Evolutionary conservation across 1,140 invertebrate species (phyloP).

Genomic region (Aplysia californica): DNA sequence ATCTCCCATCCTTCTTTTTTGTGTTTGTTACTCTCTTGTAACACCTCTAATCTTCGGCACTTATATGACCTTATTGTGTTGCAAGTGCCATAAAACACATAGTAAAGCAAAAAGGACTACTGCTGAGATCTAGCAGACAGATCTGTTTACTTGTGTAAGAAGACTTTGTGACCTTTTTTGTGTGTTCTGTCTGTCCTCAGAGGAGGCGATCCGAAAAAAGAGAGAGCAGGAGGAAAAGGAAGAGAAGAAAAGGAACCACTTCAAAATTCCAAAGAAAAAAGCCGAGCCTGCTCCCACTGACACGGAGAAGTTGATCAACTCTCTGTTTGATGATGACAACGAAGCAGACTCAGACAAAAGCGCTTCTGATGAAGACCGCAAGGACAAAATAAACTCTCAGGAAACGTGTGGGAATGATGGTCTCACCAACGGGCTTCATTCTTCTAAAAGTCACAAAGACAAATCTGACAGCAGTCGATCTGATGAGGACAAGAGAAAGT

Average conservation of each 20-base stretch:
- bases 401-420: neutral
- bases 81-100: neutral
- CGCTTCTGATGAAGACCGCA: neutral
- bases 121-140: neutral
- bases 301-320: constrained; percentile 13
- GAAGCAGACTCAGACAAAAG: neutral
- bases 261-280: constrained; percentile 17
- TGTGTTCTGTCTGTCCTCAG: neutral
- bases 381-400: neutral
- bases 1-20: no score
- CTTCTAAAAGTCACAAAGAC: neutral
- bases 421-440: neutral
- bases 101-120: neutral
- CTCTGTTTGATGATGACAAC: constrained; percentile 20
- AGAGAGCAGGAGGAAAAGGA: constrained; percentile 5
- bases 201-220: neutral
- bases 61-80: neutral
- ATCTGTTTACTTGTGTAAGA: neutral
- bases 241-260: neutral
- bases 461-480: neutral
- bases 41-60: neutral
- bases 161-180: neutral
- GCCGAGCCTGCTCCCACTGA: neutral
- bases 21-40: no score
- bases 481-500: neutral